Conservation (phyloP, 2,113 vertebrate genomes). For the Callospermophilus lateralis region DNA sequence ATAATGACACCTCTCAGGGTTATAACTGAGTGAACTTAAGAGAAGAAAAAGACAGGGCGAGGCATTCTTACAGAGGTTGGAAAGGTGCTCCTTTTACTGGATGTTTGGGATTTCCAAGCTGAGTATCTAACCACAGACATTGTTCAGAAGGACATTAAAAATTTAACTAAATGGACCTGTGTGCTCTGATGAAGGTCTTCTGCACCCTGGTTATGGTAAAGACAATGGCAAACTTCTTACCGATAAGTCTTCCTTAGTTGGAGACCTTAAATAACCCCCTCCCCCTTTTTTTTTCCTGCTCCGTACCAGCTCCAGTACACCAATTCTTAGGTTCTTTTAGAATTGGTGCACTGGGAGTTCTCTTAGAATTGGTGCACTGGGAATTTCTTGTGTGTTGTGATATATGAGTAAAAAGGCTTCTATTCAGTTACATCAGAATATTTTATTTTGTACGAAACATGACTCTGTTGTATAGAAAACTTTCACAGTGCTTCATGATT, state of each 20-base stretch:
- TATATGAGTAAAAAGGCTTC: background rate
- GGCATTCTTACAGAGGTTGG: background rate
- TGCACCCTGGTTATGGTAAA: background rate
- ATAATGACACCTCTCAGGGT: background rate
- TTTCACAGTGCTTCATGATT: constrained; percentile 1
- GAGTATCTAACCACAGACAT: background rate
- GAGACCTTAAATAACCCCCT: constrained; percentile 36
- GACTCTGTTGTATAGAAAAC: background rate
- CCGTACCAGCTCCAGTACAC: background rate
- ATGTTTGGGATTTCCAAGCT: background rate
- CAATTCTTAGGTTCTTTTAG: constrained; percentile 48
- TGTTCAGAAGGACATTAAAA: constrained; percentile 49
- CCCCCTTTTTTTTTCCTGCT: constrained; percentile 9
- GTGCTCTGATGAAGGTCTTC: background rate
- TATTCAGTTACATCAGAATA: background rate
- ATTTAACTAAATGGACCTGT: background rate
- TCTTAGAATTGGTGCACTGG: constrained; percentile 34
- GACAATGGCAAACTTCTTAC: constrained; percentile 2
- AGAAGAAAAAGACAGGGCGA: background rate
- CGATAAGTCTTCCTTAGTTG: background rate
- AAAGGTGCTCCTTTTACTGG: background rate
- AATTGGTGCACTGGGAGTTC: background rate
- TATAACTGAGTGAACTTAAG: background rate
- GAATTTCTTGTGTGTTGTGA: constrained; percentile 4
- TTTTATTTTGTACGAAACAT: constrained; percentile 33